phyloP scores from a whole-genome alignment of 2,888 invertebrate species.

The Poecilus cupreus region DNA sequence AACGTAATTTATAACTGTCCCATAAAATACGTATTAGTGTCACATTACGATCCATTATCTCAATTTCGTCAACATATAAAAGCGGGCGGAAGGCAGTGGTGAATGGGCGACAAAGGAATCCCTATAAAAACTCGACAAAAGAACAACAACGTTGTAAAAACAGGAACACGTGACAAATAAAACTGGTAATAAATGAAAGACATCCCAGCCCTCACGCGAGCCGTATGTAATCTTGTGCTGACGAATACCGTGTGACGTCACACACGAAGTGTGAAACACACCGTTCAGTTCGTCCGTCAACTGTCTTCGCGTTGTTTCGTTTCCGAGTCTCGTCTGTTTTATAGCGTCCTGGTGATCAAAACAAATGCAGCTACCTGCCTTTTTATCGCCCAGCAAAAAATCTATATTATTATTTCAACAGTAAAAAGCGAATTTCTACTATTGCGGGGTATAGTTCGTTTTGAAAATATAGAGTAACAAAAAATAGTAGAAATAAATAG shows the following conservation, averaged over 20 bases:
- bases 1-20: constrained; percentile 45
- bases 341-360: neutral
- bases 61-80: constrained; percentile 47
- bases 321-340: constrained; percentile 13
- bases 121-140: constrained; percentile 41
- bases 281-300: constrained; percentile 25
- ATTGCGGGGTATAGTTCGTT: no score
- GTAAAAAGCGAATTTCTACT: neutral
- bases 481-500: no score
- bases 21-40: constrained; percentile 46
- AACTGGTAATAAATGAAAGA: constrained; percentile 50
- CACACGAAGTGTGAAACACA: neutral
- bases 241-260: constrained; percentile 10
- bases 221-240: constrained; percentile 33
- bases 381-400: constrained; percentile 1
- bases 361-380: constrained; percentile 33
- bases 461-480: no score
- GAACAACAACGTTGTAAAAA: constrained; percentile 43
- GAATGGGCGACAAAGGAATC: constrained; percentile 33
- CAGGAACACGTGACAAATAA: constrained; percentile 41
- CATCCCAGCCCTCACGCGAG: constrained; percentile 30
- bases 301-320: neutral
- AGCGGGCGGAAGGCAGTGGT: neutral
- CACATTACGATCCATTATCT: constrained; percentile 46
- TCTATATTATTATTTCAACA: constrained; percentile 17